Evolutionary conservation across 2,113 vertebrate species (phyloP).

Genomic region (Phylloscopus trochiloides): DNA sequence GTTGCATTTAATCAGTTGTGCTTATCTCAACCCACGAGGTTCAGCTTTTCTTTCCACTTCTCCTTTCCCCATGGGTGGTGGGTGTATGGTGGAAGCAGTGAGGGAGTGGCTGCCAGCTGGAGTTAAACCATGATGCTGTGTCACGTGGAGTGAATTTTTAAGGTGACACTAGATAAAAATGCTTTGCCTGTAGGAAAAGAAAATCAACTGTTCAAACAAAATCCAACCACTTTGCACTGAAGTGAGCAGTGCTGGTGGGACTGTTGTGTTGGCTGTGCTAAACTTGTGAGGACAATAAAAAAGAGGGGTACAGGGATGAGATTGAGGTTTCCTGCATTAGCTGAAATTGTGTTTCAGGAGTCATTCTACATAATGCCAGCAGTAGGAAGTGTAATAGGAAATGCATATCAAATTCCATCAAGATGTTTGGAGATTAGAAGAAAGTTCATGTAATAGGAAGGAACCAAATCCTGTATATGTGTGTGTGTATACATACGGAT

Average conservation of each 20-base stretch:
- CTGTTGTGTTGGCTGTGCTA: neutral
- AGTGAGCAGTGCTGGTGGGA: neutral
- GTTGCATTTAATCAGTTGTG: neutral
- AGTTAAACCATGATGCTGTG: neutral
- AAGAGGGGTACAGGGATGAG: neutral
- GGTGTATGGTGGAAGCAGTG: neutral
- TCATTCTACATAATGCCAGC: neutral
- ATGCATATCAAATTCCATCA: neutral
- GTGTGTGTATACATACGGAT: fast-evolving
- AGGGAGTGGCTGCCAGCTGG: neutral
- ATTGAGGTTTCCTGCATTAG: neutral
- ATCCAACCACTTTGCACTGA: neutral
- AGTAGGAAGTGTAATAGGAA: neutral
- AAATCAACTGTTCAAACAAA: neutral
- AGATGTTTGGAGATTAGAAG: neutral
- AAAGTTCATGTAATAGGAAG: neutral
- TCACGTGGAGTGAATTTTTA: neutral
- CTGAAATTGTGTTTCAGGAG: neutral
- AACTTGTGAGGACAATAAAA: neutral
- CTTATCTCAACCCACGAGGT: neutral
- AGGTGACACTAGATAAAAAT: neutral
- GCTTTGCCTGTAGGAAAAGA: neutral
- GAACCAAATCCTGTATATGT: neutral
- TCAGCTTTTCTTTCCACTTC: neutral
- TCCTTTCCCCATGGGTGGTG: neutral